Base-by-base conservation (phyloP, 2,888 invertebrate genomes). In the Autographa pulchrina region DNA sequence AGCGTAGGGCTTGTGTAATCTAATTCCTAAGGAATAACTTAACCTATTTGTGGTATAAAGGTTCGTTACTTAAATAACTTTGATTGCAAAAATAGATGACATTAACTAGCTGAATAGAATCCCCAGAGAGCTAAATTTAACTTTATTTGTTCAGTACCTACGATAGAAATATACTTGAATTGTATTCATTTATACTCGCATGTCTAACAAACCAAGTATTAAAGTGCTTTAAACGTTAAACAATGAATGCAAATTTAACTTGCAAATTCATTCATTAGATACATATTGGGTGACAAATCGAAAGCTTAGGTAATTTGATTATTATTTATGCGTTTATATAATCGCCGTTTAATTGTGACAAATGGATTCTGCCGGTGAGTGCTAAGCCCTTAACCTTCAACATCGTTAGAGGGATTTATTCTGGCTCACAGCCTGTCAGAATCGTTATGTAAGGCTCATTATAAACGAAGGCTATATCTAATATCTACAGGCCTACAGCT, bases 351-450 rank as follows among this genome's bases (percentile, higher is more conserved):
- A 56, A 56, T 56, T 25, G 13, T 56, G 54, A 56, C 20, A 25
- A 56, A 56, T 56, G 25, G 54, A 25, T 56, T 48, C 20, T 11
- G 54, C 54, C 25, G 25, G 54, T 56, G 5, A 56, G 11, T 25
- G 25, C 5, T 56, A 56, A 25, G 54, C 20, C 54, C 54, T 11
- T 20, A 20, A 56, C 54, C 54, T 56, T 56, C 20, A 25, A 25
- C 54, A 20, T 25, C 54, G 54, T 25, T 56, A 56, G 20, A 13
- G 54, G 20, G 54, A 25, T 56, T 56, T 56, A 56, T 56, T 56
- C 20, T 56, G 25, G 20, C 20, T 25, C 54, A 56, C 54, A 56
- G 18, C 20, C 25, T 56, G 18, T 25, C 54, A 25, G 20, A 56
- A 13, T 4, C 25, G 25, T 56, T 56, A 56, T 56, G 13, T 56